These are phyloP conservation scores for Habroteleia sp. DNA, from an alignment of 2,888 invertebrate genomes.

Conservation along the genomic window DNA sequence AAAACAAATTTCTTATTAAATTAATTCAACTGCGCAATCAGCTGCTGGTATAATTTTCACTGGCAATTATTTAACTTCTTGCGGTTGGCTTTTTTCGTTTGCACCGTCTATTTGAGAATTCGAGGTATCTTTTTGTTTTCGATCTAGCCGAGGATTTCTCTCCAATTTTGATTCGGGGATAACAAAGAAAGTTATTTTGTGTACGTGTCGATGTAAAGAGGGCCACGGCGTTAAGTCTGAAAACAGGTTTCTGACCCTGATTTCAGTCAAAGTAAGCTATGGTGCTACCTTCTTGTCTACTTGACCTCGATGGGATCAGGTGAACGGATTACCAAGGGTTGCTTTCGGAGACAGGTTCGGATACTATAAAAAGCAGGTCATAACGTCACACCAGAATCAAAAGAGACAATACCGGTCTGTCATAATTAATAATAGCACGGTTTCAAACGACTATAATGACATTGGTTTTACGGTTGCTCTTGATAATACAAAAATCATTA, in stretches of 20 bases:
- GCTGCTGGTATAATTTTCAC: too few relatives aligned
- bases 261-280: slow-evolving; percentile 19
- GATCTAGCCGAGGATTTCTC: too few relatives aligned
- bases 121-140: too few relatives aligned
- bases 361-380: slow-evolving; percentile 40
- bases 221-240: slow-evolving; percentile 12
- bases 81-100: too few relatives aligned
- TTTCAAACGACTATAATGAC: slow-evolving; percentile 10
- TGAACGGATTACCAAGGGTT: slow-evolving; percentile 47
- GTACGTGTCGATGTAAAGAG: slow-evolving; percentile 13
- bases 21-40: too few relatives aligned
- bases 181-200: slow-evolving; percentile 32
- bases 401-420: slow-evolving; percentile 20
- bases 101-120: too few relatives aligned
- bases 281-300: slow-evolving; percentile 30
- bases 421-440: slow-evolving; percentile 37
- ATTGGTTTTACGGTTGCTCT: slow-evolving; percentile 9
- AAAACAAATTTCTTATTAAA: too few relatives aligned
- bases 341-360: slow-evolving; percentile 17
- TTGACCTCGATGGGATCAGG: slow-evolving; percentile 44
- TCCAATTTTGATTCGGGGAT: slow-evolving; percentile 14
- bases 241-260: slow-evolving; percentile 52
- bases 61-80: too few relatives aligned
- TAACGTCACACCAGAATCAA: slow-evolving; percentile 14
- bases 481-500: slow-evolving; percentile 18